Conservation (phyloP, 2,888 invertebrate genomes). For the Bellardia pandia region DNA sequence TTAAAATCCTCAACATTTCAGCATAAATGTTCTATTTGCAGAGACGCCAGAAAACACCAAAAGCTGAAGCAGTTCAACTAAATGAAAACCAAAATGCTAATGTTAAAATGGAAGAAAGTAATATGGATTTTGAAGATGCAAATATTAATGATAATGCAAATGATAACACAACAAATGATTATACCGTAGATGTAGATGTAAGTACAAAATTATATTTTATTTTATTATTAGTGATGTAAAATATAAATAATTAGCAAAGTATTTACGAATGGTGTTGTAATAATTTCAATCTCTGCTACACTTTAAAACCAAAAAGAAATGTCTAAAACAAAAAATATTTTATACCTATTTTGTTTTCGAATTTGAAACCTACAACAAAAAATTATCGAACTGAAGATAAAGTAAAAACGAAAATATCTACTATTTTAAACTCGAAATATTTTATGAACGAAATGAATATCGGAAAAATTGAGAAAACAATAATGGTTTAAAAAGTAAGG, state of each 20-base stretch:
- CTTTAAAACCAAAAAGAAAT: neutral
- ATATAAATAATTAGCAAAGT: neutral
- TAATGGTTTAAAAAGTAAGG: constrained; percentile 67
- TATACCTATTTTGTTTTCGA: constrained; percentile 65
- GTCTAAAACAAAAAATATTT: neutral
- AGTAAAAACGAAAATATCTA: constrained; percentile 71
- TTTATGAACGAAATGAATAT: constrained; percentile 67
- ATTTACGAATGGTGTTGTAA: neutral
- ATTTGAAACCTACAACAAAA: constrained; percentile 59
- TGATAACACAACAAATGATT: constrained; percentile 29
- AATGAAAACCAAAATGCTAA: neutral
- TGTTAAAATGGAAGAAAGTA: constrained; percentile 42
- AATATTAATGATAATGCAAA: constrained; percentile 41
- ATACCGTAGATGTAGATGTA: constrained; percentile 38
- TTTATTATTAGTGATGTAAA: neutral
- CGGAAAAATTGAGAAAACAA: constrained; percentile 65
- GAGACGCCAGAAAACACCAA: neutral
- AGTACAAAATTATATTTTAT: neutral
- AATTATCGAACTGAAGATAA: constrained; percentile 56
- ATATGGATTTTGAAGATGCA: constrained; percentile 43
- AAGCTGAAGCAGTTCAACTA: neutral
- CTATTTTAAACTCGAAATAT: constrained; percentile 67
- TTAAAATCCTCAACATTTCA: neutral
- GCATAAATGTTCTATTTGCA: neutral
- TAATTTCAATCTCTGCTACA: too few species aligned